These are phyloP conservation scores for Diorhabda carinulata DNA, from an alignment of 1,140 invertebrate genomes.

Conservation along the genomic window DNA sequence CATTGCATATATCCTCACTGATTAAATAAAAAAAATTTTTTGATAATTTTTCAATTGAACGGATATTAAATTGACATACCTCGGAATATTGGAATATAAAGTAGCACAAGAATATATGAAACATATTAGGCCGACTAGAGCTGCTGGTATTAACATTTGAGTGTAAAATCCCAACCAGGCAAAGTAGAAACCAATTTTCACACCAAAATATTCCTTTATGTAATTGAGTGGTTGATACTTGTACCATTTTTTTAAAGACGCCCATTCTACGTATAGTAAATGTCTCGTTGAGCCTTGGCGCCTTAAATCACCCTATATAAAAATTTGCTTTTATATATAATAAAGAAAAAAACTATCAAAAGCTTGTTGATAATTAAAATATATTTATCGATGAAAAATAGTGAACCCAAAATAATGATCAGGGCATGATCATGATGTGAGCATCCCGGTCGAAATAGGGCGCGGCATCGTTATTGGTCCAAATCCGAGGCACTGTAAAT, in stretches of 20 bases:
- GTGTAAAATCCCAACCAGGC: conserved; percentile 98
- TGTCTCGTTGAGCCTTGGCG: conserved; percentile 67
- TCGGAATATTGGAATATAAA: conserved; percentile 66
- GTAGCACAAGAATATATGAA: conserved; percentile 78
- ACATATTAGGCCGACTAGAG: conserved; percentile 75
- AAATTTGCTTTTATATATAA: neutral
- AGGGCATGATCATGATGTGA: too few species aligned
- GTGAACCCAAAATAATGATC: too few species aligned
- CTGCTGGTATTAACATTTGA: conserved; percentile 83
- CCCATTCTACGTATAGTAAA: conserved; percentile 82
- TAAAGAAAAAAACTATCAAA: too few species aligned
- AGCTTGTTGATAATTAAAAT: too few species aligned
- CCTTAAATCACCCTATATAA: conserved; percentile 65
- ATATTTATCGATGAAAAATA: too few species aligned
- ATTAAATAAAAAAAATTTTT: conserved; percentile 27
- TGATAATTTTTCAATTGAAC: neutral
- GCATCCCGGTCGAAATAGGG: too few species aligned
- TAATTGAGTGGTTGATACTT: conserved; percentile 87
- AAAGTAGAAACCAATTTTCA: conserved; percentile 91
- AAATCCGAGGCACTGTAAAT: too few species aligned
- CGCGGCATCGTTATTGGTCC: too few species aligned
- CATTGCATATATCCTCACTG: conserved; percentile 80
- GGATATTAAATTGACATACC: conserved; percentile 50
- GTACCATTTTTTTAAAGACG: conserved; percentile 71
- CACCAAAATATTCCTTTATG: conserved; percentile 87